These are phyloP conservation scores for Argyrosomus regius DNA, from an alignment of 2,797 vertebrate genomes.

Conservation along the genomic window DNA sequence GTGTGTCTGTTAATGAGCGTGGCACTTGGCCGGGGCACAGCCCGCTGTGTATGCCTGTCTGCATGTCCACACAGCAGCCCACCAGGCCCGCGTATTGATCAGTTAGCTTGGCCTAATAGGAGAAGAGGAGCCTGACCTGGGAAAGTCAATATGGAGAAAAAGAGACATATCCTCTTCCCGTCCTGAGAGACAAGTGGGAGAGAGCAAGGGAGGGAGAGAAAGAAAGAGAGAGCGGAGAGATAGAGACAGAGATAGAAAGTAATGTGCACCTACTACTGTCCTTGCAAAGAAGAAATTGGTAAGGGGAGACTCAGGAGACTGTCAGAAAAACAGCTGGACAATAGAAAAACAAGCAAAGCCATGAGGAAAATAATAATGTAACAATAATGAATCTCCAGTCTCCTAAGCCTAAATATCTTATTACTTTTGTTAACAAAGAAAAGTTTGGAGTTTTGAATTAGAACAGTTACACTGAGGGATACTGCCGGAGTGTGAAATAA, in stretches of 20 bases:
- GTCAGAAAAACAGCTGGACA: constrained; percentile 56
- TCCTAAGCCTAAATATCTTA: constrained; percentile 62
- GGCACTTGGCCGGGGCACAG: constrained; percentile 61
- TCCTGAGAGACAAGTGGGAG: constrained; percentile 66
- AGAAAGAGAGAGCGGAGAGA: constrained; percentile 4
- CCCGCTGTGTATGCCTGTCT: constrained; percentile 68
- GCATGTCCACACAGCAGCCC: constrained; percentile 80
- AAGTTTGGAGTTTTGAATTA: constrained; percentile 71
- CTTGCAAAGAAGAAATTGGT: constrained; percentile 37
- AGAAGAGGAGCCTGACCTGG: constrained; percentile 82
- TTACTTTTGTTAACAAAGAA: constrained; percentile 64
- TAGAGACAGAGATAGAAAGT: constrained; percentile 36
- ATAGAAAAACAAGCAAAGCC: constrained; percentile 51
- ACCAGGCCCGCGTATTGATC: constrained; percentile 85
- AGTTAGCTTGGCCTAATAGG: constrained; percentile 86
- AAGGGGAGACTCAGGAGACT: constrained; percentile 38
- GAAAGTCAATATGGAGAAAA: constrained; percentile 86
- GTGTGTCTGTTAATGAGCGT: constrained; percentile 60
- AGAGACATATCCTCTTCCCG: constrained; percentile 79
- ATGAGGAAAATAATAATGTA: constrained; percentile 57
- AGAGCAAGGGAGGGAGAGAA: constrained; percentile 10
- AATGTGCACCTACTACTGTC: constrained; percentile 42
- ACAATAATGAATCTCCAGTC: constrained; percentile 55
- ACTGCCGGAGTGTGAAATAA: constrained; percentile 64
- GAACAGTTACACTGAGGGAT: constrained; percentile 64